Evolutionary conservation across 2,888 invertebrate genomes (phyloP), one percentile per base, ranked within the genome.

Genomic region (Trissonchulus sp.): DNA sequence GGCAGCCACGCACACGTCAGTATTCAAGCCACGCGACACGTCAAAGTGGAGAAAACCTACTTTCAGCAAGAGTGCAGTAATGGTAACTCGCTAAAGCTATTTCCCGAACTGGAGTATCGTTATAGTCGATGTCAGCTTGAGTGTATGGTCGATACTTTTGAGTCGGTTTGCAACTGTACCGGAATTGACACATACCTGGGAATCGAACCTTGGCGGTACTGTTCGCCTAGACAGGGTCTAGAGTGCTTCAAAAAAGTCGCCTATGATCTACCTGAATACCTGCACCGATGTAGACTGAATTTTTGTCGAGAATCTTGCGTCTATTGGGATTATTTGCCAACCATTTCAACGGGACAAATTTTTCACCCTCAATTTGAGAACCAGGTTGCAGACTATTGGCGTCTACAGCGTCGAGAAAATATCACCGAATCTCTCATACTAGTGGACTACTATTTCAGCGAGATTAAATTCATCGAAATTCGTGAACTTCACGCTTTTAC

Each of bases 401-500:
- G 37, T 15, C 28, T 69, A 36, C 36, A 30, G 37, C 23, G 34
- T 8, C 36, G 71, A 15, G 28, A n/a, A 31, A 69, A 31, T n/a
- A 69, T 34, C 3, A 69, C 36, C 71, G 37, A 69, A 3, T 76
- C 76, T 1, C 30, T 76, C 15, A 73, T 76, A 23, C 65, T 73
- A 37, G 74, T 34, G 30, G 76, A 76, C 68, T 63, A 68, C 2
- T 76, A 74, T 68, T 76, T 76, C 62, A 63, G 36, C 36, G 73
- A 73, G 62, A 76, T 76, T 23, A 72, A 76, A 35, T 73, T 73
- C 62, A 68, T 63, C n/a, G 73, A 73, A 31, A 35, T 75, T 28
- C 2, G n/a, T 34, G 72, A 75, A 62, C 35, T 33, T n/a, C 31
- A 36, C n/a, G 60, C 72, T 2, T 68, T 75, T 33, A 72, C 75